Conservation (phyloP, 2,797 vertebrate species). For the Esox masquinongy region DNA sequence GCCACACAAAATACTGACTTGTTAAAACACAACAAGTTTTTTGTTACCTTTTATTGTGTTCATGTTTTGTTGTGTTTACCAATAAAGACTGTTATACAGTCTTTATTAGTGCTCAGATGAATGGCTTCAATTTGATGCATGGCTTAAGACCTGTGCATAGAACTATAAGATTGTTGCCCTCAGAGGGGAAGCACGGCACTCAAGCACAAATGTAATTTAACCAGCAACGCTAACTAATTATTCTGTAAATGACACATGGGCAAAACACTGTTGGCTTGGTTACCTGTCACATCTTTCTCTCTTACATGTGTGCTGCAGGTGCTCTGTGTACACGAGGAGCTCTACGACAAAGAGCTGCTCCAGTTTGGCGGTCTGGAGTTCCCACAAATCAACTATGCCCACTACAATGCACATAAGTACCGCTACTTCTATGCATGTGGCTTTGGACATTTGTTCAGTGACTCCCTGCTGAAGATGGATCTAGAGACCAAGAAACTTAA, state of each 20-base stretch:
- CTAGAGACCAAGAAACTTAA: conserved; percentile 85
- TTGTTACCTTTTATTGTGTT: too few species aligned
- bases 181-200: conserved; percentile 1
- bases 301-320: conserved; percentile 67
- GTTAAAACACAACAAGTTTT: too few species aligned
- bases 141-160: too few species aligned
- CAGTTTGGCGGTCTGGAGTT: conserved; percentile 87
- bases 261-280: not conserved
- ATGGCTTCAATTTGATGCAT: too few species aligned
- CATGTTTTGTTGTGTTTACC: too few species aligned
- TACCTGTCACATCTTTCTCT: not conserved
- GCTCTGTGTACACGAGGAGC: conserved; percentile 84
- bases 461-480: conserved; percentile 90
- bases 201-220: not conserved
- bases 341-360: conserved; percentile 78
- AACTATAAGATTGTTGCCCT: not conserved
- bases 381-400: conserved; percentile 88
- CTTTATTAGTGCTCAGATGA: too few species aligned
- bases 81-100: too few species aligned
- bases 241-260: not conserved
- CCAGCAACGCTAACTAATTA: not conserved
- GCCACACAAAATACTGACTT: too few species aligned
- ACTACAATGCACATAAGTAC: conserved; percentile 81
- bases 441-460: conserved; percentile 74
- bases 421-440: conserved; percentile 90